These are phyloP conservation scores for Oryzias curvinotus DNA, from an alignment of 2,113 vertebrate genomes.

Conservation along the genomic window DNA sequence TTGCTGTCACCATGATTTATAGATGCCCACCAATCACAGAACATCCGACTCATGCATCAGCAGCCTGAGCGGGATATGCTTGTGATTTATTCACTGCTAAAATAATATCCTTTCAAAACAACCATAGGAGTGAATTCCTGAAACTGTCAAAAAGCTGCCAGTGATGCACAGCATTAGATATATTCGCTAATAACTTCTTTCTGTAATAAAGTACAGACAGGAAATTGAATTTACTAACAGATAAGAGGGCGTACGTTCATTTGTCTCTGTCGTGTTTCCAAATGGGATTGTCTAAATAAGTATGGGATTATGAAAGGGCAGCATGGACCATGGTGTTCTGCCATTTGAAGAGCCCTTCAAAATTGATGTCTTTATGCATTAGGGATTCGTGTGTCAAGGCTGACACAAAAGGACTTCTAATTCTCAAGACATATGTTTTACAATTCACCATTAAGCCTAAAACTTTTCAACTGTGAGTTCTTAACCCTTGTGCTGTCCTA, in stretches of 20 bases:
- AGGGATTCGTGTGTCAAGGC: background rate
- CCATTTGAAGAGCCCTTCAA: slow-evolving; percentile 6
- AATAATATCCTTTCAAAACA: slow-evolving; percentile 1
- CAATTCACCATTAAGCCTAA: background rate
- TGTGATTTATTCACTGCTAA: slow-evolving; percentile 10
- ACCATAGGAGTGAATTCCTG: slow-evolving; percentile 6
- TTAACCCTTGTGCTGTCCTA: too few species aligned
- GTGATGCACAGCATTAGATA: slow-evolving; percentile 12
- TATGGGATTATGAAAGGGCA: slow-evolving; percentile 20
- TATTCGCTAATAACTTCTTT: slow-evolving; percentile 23
- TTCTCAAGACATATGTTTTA: background rate
- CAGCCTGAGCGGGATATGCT: background rate
- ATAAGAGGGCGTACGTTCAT: slow-evolving; percentile 34
- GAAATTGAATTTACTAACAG: slow-evolving; percentile 49
- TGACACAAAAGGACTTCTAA: background rate
- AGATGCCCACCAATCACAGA: background rate
- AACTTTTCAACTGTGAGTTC: too few species aligned
- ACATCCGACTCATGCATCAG: background rate
- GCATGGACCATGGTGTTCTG: slow-evolving; percentile 9
- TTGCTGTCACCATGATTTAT: background rate
- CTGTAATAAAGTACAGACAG: slow-evolving; percentile 38
- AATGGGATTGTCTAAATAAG: slow-evolving; percentile 10
- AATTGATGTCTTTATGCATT: slow-evolving; percentile 26
- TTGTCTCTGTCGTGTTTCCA: slow-evolving; percentile 20
- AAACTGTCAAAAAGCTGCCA: slow-evolving; percentile 10